Conservation (phyloP, 2,113 vertebrate genomes). For the Parotia lawesii region DNA sequence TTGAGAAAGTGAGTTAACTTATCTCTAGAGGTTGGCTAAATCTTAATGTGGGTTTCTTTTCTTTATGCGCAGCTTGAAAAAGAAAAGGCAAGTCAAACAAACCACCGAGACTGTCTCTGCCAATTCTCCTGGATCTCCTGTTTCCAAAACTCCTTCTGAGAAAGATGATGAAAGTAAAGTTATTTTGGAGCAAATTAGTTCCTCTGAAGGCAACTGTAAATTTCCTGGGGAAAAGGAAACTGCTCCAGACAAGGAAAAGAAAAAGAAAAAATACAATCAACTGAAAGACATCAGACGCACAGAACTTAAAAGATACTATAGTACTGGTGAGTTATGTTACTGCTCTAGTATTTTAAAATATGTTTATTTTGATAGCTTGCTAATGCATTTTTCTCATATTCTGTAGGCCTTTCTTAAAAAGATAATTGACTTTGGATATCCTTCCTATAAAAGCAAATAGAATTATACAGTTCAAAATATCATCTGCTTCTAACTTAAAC, state of each 20-base stretch:
- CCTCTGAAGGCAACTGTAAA: conserved; percentile 65
- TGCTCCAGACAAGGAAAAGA: conserved; percentile 73
- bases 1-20: not conserved
- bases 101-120: conserved; percentile 61
- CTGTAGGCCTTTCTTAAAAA: not conserved
- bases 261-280: conserved; percentile 76
- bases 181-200: conserved; percentile 68
- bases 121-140: conserved; percentile 29
- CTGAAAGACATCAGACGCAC: conserved; percentile 77
- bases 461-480: not conserved
- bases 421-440: not conserved
- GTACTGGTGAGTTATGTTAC: conserved; percentile 57
- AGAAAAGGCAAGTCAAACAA: conserved; percentile 77
- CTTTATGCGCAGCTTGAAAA: conserved; percentile 71
- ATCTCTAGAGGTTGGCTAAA: not conserved
- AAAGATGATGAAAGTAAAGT: conserved; percentile 68
- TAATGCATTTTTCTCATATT: not conserved
- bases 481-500: not conserved
- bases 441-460: not conserved
- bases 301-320: conserved; percentile 78
- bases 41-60: not conserved
- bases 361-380: not conserved
- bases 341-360: not conserved
- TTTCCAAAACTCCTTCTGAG: conserved; percentile 53
- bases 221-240: conserved; percentile 62